Percentiles rank a stretch among this genome's conserved stretches.
Conservation (phyloP, 1,140 invertebrate species). For the Dendrolimus kikuchii region DNA sequence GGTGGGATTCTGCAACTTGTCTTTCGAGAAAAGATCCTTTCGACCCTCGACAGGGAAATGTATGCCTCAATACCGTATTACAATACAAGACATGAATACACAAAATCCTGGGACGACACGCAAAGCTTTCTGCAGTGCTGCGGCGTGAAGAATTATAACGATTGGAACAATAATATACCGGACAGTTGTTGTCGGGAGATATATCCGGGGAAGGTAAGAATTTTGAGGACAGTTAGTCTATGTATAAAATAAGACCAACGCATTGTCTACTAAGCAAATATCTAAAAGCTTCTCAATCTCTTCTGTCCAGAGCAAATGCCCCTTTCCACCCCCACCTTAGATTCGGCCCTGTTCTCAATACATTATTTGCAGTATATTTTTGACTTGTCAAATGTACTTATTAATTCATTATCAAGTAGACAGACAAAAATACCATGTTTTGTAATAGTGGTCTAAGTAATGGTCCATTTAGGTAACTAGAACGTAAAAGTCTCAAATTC, state of each 20-base stretch:
- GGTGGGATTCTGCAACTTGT: slow-evolving; percentile 92
- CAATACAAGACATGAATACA: slow-evolving; percentile 77
- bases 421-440: too few relatives aligned
- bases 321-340: too few relatives aligned
- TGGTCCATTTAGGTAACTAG: too few relatives aligned
- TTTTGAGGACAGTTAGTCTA: background rate
- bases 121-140: slow-evolving; percentile 88
- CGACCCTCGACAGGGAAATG: slow-evolving; percentile 85
- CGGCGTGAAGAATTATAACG: slow-evolving; percentile 80
- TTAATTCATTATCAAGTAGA: too few relatives aligned
- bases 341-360: too few relatives aligned
- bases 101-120: slow-evolving; percentile 87
- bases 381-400: too few relatives aligned
- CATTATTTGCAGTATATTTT: too few relatives aligned
- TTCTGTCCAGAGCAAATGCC: too few relatives aligned
- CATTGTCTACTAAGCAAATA: too few relatives aligned
- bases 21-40: slow-evolving; percentile 84
- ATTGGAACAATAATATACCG: slow-evolving; percentile 85
- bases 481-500: too few relatives aligned
- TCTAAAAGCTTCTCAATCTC: too few relatives aligned
- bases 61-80: slow-evolving; percentile 81
- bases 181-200: slow-evolving; percentile 85
- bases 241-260: background rate
- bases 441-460: too few relatives aligned
- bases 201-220: slow-evolving; percentile 72